Evolutionary conservation across 2,113 vertebrate genomes (phyloP).

Genomic region (Bufo bufo): DNA sequence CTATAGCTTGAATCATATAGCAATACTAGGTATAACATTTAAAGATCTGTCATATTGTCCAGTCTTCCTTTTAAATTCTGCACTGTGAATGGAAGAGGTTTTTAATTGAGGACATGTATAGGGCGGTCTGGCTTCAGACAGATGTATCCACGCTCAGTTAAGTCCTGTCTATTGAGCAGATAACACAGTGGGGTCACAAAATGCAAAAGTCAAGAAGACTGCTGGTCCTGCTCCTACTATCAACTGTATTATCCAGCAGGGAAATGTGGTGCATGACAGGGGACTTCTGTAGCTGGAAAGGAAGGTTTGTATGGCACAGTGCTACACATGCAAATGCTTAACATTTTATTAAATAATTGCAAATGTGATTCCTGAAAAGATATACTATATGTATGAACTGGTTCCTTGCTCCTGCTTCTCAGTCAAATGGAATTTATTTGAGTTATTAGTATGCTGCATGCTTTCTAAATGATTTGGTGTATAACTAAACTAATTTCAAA

Average conservation of each 20-base stretch:
- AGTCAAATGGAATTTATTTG: too few species aligned
- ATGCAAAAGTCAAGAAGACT: background rate
- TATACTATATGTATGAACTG: background rate
- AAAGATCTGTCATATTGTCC: background rate
- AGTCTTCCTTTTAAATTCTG: background rate
- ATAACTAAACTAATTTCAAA: too few species aligned
- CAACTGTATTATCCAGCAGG: background rate
- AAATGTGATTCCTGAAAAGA: background rate
- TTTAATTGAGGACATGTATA: background rate
- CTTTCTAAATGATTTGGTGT: background rate
- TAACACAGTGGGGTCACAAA: background rate
- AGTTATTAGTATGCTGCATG: background rate
- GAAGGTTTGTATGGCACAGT: slow-evolving; percentile 69
- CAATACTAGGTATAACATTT: background rate
- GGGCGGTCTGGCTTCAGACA: background rate
- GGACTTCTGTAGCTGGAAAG: slow-evolving; percentile 77
- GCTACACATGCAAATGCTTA: background rate
- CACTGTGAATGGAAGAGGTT: slow-evolving; percentile 5
- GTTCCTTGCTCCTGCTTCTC: background rate
- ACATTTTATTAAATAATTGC: background rate
- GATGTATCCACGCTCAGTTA: slow-evolving; percentile 17
- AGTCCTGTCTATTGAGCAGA: background rate
- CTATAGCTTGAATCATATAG: background rate
- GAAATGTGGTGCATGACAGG: background rate
- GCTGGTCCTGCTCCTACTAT: background rate